Evolutionary conservation across 2,113 vertebrate species (phyloP).

Genomic region (Sander lucioperca): DNA sequence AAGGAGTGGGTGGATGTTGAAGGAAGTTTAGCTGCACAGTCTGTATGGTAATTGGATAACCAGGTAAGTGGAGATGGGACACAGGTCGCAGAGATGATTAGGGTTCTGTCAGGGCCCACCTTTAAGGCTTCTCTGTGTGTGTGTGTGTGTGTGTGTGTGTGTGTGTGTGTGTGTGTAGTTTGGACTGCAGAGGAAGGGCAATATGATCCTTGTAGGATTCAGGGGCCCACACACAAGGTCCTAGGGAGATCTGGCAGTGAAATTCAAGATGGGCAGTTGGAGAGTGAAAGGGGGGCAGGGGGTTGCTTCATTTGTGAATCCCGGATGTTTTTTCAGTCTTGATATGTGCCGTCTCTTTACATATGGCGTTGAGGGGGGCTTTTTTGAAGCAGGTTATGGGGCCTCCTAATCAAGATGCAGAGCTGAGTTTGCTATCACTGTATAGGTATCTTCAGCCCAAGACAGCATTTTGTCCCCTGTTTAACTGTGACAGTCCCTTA

Average conservation of each 20-base stretch:
- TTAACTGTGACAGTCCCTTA: background rate
- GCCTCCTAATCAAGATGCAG: conserved; percentile 71
- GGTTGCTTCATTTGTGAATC: conserved; percentile 72
- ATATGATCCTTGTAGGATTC: conserved; percentile 81
- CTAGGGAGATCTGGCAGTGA: conserved; percentile 79
- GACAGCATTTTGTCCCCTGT: conserved; percentile 14
- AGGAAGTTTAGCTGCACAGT: conserved; percentile 50
- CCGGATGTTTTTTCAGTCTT: conserved; percentile 73
- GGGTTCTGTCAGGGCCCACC: conserved; percentile 68
- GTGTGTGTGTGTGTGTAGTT: conserved; percentile 46
- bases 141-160: conserved; percentile 41
- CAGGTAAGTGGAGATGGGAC: conserved; percentile 73
- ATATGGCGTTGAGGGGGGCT: conserved; percentile 14
- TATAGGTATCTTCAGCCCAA: conserved; percentile 14
- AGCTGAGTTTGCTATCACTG: conserved; percentile 28
- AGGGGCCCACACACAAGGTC: conserved; percentile 81
- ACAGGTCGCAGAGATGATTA: conserved; percentile 61
- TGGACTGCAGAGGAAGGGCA: conserved; percentile 79
- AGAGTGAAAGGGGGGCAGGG: conserved; percentile 55
- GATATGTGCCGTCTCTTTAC: conserved; percentile 62
- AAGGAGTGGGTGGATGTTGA: conserved; percentile 46
- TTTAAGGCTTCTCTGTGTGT: conserved; percentile 52
- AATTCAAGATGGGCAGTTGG: conserved; percentile 81
- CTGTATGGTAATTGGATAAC: conserved; percentile 71
- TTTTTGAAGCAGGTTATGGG: conserved; percentile 59